These are phyloP conservation scores for Amblyraja radiata DNA, from an alignment of 2,797 vertebrate genomes.

Conservation along the genomic window DNA sequence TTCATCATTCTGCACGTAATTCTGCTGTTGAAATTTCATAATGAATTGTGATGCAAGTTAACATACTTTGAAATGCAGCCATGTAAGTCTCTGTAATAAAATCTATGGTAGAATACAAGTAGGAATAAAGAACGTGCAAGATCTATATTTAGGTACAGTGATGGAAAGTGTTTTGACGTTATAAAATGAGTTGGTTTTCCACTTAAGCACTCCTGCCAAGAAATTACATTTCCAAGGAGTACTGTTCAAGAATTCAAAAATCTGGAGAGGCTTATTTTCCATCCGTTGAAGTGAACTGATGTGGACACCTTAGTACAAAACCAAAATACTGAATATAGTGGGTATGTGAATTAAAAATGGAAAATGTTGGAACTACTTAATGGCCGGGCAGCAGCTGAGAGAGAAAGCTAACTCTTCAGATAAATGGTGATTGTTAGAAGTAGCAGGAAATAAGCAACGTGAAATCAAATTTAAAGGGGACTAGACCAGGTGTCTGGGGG, in stretches of 20 bases:
- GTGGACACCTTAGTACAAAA: background rate
- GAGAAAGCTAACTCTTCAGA: too few relatives aligned
- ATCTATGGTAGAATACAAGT: background rate
- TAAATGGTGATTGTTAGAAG: too few relatives aligned
- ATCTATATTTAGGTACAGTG: background rate
- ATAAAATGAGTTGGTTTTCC: background rate
- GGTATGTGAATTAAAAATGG: too few relatives aligned
- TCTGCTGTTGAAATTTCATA: background rate
- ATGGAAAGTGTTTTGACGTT: background rate
- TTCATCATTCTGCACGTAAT: background rate
- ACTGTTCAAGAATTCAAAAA: background rate
- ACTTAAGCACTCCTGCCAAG: background rate
- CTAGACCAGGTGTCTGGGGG: too few relatives aligned
- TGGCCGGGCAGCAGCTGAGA: too few relatives aligned
- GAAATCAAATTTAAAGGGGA: too few relatives aligned
- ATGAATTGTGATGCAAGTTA: background rate
- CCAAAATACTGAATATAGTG: too few relatives aligned
- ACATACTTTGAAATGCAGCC: conserved; percentile 19
- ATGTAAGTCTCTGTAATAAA: background rate
- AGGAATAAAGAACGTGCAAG: conserved; percentile 9
- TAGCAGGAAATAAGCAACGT: too few relatives aligned
- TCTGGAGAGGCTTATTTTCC: background rate
- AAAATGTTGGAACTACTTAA: too few relatives aligned
- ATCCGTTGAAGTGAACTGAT: background rate
- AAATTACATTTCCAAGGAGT: background rate